Conservation (phyloP, 2,113 vertebrate genomes). For the Cyprinodon tularosa region DNA sequence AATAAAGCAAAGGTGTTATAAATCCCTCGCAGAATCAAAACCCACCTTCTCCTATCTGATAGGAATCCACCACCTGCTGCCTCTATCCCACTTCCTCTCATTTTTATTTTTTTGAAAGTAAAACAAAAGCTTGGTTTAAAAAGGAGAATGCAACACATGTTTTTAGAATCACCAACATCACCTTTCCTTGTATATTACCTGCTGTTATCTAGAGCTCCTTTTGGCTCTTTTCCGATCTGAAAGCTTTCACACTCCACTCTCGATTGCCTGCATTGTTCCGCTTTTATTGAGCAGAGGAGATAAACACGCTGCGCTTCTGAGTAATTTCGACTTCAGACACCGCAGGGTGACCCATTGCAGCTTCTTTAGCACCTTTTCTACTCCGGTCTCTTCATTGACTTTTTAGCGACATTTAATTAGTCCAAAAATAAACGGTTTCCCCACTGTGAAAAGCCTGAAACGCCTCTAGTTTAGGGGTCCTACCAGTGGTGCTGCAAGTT, state of each 20-base stretch:
- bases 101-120: not conserved
- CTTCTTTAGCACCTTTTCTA: conserved; percentile 9
- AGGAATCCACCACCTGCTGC: conserved; percentile 19
- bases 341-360: not conserved
- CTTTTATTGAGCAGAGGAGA: conserved; percentile 5
- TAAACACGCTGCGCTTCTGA: conserved; percentile 30
- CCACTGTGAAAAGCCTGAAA: not conserved
- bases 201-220: not conserved
- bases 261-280: conserved; percentile 31
- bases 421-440: not conserved
- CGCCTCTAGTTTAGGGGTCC: not conserved
- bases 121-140: not conserved
- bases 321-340: conserved; percentile 20
- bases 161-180: not conserved
- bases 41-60: conserved; percentile 7
- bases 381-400: conserved; percentile 14
- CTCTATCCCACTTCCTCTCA: not conserved
- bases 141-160: not conserved
- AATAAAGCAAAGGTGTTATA: conserved; percentile 1
- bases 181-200: not conserved
- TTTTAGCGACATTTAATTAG: conserved; percentile 19
- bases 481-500: not conserved
- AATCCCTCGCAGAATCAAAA: conserved; percentile 10
- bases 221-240: not conserved
- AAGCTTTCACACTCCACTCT: not conserved